A percentile compares a stretch with the other conserved stretches of the same genome.
These are phyloP conservation scores for Sebastes steindachneri DNA, from an alignment of 2,797 vertebrate species.

Conservation along the genomic window DNA sequence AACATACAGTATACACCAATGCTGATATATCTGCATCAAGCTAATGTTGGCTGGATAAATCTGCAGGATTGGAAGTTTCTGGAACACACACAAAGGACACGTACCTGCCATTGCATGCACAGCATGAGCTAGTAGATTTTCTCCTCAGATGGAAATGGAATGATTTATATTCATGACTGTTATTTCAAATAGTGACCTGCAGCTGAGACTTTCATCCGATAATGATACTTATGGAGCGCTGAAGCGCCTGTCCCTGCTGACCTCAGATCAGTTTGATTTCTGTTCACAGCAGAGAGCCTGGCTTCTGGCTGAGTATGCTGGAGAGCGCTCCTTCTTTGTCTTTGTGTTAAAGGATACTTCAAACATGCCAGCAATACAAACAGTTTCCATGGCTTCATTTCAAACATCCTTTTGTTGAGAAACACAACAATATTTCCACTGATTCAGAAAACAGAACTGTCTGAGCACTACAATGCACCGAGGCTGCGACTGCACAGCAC, in stretches of 20 bases:
- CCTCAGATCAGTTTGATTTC: constrained; percentile 36
- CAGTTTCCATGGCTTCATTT: neutral
- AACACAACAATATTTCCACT: neutral
- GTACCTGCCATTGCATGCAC: neutral
- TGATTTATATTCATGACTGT: constrained; percentile 6
- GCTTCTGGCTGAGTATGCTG: neutral
- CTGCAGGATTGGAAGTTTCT: neutral
- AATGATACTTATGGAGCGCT: constrained; percentile 1
- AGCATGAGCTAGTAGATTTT: neutral
- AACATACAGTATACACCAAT: neutral
- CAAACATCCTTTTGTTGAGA: neutral
- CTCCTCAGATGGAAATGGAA: constrained; percentile 2
- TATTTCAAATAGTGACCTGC: constrained; percentile 19
- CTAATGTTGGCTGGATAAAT: neutral
- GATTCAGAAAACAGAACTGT: constrained; percentile 1
- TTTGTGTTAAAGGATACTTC: neutral
- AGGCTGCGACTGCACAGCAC: neutral
- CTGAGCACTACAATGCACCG: neutral
- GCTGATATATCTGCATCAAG: no score
- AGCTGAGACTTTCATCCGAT: constrained; percentile 25
- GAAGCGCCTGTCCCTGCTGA: constrained; percentile 4
- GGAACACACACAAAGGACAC: neutral
- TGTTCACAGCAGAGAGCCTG: constrained; percentile 6
- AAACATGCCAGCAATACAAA: neutral
- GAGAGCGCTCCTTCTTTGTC: neutral